Base-by-base conservation (phyloP, 2,797 vertebrate genomes). In the Lepus townsendii region DNA sequence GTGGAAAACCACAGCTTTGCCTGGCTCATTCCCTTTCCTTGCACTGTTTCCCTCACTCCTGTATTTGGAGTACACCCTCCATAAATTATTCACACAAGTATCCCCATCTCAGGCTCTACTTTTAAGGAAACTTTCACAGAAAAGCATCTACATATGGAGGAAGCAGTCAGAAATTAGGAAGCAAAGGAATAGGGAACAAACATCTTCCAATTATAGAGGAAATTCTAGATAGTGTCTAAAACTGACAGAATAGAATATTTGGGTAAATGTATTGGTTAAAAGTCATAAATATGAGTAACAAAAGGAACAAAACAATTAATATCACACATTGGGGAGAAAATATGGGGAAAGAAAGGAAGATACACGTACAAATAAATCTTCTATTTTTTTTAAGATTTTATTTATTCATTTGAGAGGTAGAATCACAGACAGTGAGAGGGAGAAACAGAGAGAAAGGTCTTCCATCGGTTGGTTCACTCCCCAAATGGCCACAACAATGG, bases 231-330 rank as follows among this genome's bases (percentile, higher is more conserved):
- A 47, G 19, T 77, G 27, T 47, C 32, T 84, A 75, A 94, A 84
- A 82, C 47, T 27, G 52, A 77, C 50, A 84, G 12, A 87, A 52
- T 7, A 92, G 35, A 87, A 73, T 13, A 63, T 13, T 35, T n/a
- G 19, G 72, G 24, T 20, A 69, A 30, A 17, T 9, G 2, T 30
- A 77, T 42, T 63, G 10, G 57, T 88, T 38, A 65, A 88, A 90
- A 94, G 32, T 83, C 83, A 84, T 24, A 85, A 89, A 88, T 57
- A 77, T 72, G 50, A 96, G 35, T 35, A 80, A 57, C 0, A 47
- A 24, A 83, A 85, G 62, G 90, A 83, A 84, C 68, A 68, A 66
- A 84, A 92, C 75, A 35, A 82, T 32, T 76, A 66, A 79, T 42
- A 68, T 66, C 42, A 65, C 86, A 80, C 19, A 77, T 7, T 73